These are phyloP conservation scores for Pempheris klunzingeri DNA, from an alignment of 2,797 vertebrate species.

Conservation along the genomic window DNA sequence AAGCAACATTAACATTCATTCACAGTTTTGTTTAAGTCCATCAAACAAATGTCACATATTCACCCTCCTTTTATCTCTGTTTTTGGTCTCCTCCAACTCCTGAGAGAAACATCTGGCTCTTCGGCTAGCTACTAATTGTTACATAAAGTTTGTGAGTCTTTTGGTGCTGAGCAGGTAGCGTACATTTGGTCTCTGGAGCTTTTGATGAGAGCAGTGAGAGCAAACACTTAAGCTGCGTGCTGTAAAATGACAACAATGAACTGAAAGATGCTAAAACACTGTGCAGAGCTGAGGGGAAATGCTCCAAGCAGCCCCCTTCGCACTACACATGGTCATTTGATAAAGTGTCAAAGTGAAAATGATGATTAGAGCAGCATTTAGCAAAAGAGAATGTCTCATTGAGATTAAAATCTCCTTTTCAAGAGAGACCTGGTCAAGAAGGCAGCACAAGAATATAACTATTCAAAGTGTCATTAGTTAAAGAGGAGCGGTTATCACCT, in stretches of 20 bases:
- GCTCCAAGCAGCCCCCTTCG: not conserved
- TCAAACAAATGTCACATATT: not conserved
- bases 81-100: not conserved
- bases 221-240: not conserved
- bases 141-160: not conserved
- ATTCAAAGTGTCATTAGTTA: not conserved
- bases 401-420: not conserved
- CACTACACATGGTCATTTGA: not conserved
- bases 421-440: not conserved
- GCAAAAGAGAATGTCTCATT: not conserved
- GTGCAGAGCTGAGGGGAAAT: not conserved
- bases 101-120: not conserved
- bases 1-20: not conserved
- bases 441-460: not conserved
- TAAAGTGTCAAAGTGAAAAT: not conserved
- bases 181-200: not conserved
- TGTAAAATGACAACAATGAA: not conserved
- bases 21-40: not conserved
- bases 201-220: not conserved
- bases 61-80: not conserved
- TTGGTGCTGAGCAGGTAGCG: not conserved
- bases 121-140: not conserved
- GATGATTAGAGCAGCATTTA: conserved; percentile 10
- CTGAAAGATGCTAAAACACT: not conserved
- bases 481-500: not conserved